These are phyloP conservation scores for Hybognathus amarus DNA, from an alignment of 2,797 vertebrate species.

Conservation along the genomic window DNA sequence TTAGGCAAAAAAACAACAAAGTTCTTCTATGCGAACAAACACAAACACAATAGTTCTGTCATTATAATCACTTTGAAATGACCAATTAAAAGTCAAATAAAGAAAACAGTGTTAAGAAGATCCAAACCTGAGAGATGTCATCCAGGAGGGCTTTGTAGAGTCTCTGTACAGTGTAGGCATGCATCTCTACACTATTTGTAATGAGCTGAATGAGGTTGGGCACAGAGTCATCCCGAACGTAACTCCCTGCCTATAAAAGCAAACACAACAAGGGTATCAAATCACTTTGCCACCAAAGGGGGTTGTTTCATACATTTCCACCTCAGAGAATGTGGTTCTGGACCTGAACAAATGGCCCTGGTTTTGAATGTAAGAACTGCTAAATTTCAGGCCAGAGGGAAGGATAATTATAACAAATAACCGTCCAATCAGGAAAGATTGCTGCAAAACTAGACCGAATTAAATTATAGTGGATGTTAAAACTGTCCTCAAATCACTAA, in stretches of 20 bases:
- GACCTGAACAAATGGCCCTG: neutral
- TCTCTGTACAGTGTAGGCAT: constrained; percentile 97
- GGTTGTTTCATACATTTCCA: neutral
- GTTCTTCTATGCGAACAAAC: neutral
- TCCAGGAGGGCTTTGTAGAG: constrained; percentile 98
- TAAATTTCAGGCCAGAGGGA: neutral
- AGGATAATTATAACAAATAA: neutral
- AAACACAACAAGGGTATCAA: constrained; percentile 3
- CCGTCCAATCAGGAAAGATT: neutral
- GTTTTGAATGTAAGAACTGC: neutral
- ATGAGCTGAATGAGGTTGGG: constrained; percentile 99
- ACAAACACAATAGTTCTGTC: neutral
- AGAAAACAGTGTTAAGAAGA: neutral
- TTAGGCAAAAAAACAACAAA: too few species aligned
- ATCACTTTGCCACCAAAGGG: neutral
- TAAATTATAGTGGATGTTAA: constrained; percentile 1
- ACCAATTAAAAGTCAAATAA: neutral
- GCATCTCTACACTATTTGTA: constrained; percentile 98
- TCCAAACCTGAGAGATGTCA: constrained; percentile 94
- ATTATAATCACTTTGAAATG: neutral
- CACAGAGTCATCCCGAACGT: constrained; percentile 97
- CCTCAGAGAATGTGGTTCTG: neutral
- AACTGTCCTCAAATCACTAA: neutral
- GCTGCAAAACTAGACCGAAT: neutral
- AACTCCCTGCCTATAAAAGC: constrained; percentile 92